Base-by-base conservation (phyloP, 2,888 invertebrate genomes). In the Podotricha telesiphe region DNA sequence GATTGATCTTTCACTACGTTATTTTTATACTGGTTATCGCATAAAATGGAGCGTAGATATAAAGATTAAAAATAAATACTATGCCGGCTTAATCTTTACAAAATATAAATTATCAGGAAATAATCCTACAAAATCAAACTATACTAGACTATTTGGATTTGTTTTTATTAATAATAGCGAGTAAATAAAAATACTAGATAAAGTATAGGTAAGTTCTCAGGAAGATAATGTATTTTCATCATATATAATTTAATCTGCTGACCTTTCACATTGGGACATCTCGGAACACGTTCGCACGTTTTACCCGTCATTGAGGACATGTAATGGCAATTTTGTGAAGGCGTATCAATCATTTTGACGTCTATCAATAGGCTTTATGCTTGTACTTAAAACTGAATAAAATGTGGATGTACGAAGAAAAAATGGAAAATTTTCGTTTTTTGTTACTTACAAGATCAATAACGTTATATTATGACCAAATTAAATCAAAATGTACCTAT, bases 301-400 rank as follows among this genome's bases (percentile, higher is more conserved):
- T 66, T 58, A 40, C 47, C 69, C 65, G 53, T 71, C 71, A 69
- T 69, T 71, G 63, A 66, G 72, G 70, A 68, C 70, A 73, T 70
- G 59, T 68, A 70, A 70, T 70, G 68, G 70, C 63, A 67, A 58
- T 70, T 70, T 68, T 65, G 68, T 68, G 53, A 65, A 69, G 53
- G 65, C 61, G 55, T 61, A 61, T 69, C 69, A 69, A 69, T 69
- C 69, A 69, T 69, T 53, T 28, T 53, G 66, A 61, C 69, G 22
- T 69, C 65, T 48, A 61, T 69, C 68, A 67, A 67, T 67, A 68
- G 65, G 58, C 59, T 68, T 68, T 68, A 59, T 69, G 61, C 55
- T 55, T 47, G 45, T 34, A 34, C 48, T 62, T 19, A 62, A 62
- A 47, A n/a, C 28, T 45, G 45, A 2, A n/a, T 22, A 42, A 45